These are phyloP conservation scores for Adelognathus sp. DNA, from an alignment of 2,888 invertebrate species.

Conservation along the genomic window DNA sequence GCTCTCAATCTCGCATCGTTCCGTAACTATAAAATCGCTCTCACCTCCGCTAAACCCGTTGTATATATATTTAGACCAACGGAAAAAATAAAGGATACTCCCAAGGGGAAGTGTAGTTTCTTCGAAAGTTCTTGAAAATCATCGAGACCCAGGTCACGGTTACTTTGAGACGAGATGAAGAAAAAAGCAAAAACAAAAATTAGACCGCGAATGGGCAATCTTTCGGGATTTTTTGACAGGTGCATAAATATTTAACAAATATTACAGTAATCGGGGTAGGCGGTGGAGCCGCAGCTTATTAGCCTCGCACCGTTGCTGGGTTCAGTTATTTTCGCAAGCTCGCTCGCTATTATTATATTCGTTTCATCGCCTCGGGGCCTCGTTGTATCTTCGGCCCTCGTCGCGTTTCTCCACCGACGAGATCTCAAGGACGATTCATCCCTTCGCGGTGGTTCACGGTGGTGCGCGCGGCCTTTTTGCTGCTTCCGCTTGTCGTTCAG, in stretches of 20 bases:
- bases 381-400: slow-evolving; percentile 16
- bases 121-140: slow-evolving; percentile 47
- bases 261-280: slow-evolving; percentile 51
- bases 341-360: slow-evolving; percentile 57
- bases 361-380: slow-evolving; percentile 52
- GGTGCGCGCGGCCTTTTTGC: slow-evolving; percentile 2
- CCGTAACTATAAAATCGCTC: neutral
- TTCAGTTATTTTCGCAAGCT: slow-evolving; percentile 33
- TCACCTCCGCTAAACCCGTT: neutral
- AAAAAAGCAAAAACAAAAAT: slow-evolving; percentile 12
- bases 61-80: slow-evolving; percentile 3
- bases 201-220: slow-evolving; percentile 64
- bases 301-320: slow-evolving; percentile 17
- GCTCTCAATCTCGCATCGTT: slow-evolving; percentile 15
- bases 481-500: slow-evolving; percentile 6
- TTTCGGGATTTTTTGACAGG: slow-evolving; percentile 52
- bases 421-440: slow-evolving; percentile 36
- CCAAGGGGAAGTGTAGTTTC: neutral
- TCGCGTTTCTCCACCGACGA: slow-evolving; percentile 18
- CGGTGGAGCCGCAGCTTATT: slow-evolving; percentile 42
- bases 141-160: slow-evolving; percentile 42
- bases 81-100: neutral
- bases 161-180: neutral
- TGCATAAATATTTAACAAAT: slow-evolving; percentile 59
- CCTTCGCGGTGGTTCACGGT: slow-evolving; percentile 11